phyloP scores from a whole-genome alignment of 2,113 vertebrate species.

The Vombatus ursinus region DNA sequence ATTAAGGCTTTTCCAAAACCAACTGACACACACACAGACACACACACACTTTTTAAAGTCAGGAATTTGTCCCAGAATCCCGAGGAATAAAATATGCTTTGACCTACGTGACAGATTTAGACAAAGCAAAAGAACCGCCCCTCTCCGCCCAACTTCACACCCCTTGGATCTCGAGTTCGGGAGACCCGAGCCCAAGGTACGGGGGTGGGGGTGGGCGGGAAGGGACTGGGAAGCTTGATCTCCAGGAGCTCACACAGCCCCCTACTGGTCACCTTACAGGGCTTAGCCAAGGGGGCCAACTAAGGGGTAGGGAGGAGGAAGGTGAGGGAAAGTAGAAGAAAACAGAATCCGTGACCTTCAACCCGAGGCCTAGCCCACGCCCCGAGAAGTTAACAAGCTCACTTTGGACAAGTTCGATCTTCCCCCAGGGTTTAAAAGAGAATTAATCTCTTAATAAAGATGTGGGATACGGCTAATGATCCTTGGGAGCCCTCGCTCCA shows the following conservation, averaged over 20 bases:
- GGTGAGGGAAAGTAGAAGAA: not conserved
- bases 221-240: not conserved
- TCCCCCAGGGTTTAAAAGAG: constrained; percentile 60
- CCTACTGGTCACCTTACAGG: not conserved
- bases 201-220: fast-evolving
- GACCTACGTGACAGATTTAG: constrained; percentile 23
- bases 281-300: not conserved
- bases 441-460: constrained; percentile 64
- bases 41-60: constrained; percentile 13
- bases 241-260: not conserved
- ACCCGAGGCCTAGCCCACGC: constrained; percentile 53
- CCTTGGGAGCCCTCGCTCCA: constrained; percentile 35
- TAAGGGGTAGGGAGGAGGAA: not conserved
- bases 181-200: not conserved
- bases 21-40: not conserved
- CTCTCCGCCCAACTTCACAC: constrained; percentile 7
- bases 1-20: constrained; percentile 30
- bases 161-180: not conserved
- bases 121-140: constrained; percentile 18
- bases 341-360: constrained; percentile 51
- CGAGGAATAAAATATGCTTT: constrained; percentile 17
- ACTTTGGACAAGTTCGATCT: constrained; percentile 71
- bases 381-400: constrained; percentile 53
- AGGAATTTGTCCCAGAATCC: constrained; percentile 52
- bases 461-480: not conserved